Conservation (phyloP, 2,888 invertebrate species). For the Dione vanillae region DNA sequence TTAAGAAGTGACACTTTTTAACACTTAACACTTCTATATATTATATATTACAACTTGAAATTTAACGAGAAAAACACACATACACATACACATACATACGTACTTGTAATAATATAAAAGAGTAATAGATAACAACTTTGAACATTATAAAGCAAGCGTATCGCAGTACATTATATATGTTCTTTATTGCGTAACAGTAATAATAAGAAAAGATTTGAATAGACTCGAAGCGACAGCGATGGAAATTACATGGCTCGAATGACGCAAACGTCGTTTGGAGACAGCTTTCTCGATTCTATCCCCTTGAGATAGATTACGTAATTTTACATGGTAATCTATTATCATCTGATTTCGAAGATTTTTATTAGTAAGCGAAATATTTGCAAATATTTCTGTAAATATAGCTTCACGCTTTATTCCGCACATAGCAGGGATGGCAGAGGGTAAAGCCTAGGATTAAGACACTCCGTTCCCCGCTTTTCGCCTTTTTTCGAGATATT, state of each 20-base stretch:
- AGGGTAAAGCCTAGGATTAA: too few species aligned
- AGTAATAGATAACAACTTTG: neutral
- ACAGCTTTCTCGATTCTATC: neutral
- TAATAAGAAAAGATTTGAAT: conserved; percentile 16
- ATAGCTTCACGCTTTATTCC: too few species aligned
- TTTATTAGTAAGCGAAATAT: neutral
- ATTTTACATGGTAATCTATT: conserved; percentile 10
- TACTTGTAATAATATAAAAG: neutral
- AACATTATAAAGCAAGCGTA: neutral
- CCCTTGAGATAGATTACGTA: conserved; percentile 8
- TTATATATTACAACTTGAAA: too few species aligned
- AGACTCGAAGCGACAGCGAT: conserved; percentile 3
- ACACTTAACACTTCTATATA: too few species aligned
- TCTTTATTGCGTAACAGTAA: too few species aligned
- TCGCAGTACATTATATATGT: neutral
- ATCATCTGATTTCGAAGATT: neutral
- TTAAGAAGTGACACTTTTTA: too few species aligned
- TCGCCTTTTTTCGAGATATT: too few species aligned
- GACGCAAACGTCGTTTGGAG: neutral
- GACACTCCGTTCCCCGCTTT: too few species aligned
- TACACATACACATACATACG: too few species aligned
- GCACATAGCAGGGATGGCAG: too few species aligned
- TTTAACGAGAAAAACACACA: neutral
- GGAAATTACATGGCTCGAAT: conserved; percentile 15
- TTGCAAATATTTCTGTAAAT: neutral